Conservation (phyloP, 2,797 vertebrate genomes). For the Acanthopagrus latus region DNA sequence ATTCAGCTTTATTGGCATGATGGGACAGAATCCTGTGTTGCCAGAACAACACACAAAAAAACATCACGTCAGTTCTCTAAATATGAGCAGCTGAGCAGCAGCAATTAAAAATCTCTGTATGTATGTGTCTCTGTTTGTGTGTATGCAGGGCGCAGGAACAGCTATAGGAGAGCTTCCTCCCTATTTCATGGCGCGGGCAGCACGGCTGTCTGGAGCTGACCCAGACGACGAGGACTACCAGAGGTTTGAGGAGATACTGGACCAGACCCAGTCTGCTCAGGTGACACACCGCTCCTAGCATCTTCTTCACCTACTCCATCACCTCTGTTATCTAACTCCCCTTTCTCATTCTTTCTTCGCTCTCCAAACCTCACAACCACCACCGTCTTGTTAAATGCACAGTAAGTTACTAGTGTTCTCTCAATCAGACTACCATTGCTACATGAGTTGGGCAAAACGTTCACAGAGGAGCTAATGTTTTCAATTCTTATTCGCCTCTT, state of each 20-base stretch:
- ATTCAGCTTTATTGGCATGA: slow-evolving; percentile 7
- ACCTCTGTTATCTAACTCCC: background rate
- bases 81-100: slow-evolving; percentile 25
- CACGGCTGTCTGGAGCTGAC: slow-evolving; percentile 90
- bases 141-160: slow-evolving; percentile 89
- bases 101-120: slow-evolving; percentile 17
- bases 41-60: slow-evolving; percentile 14
- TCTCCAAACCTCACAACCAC: background rate
- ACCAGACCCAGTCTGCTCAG: slow-evolving; percentile 89
- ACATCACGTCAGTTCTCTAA: background rate
- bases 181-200: slow-evolving; percentile 95
- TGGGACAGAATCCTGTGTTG: slow-evolving; percentile 11
- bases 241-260: slow-evolving; percentile 91
- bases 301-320: background rate
- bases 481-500: too few species aligned
- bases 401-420: background rate
- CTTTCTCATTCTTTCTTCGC: background rate
- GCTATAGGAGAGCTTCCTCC: slow-evolving; percentile 93
- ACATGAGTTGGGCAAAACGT: too few species aligned
- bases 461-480: too few species aligned
- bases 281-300: slow-evolving; percentile 75
- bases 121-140: slow-evolving; percentile 26
- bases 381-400: background rate
- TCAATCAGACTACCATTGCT: too few species aligned
- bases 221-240: slow-evolving; percentile 92